A percentile compares a stretch with the other conserved stretches of the same genome.
phyloP scores from a whole-genome alignment of 2,113 vertebrate genomes.

The Chitala chitala region DNA sequence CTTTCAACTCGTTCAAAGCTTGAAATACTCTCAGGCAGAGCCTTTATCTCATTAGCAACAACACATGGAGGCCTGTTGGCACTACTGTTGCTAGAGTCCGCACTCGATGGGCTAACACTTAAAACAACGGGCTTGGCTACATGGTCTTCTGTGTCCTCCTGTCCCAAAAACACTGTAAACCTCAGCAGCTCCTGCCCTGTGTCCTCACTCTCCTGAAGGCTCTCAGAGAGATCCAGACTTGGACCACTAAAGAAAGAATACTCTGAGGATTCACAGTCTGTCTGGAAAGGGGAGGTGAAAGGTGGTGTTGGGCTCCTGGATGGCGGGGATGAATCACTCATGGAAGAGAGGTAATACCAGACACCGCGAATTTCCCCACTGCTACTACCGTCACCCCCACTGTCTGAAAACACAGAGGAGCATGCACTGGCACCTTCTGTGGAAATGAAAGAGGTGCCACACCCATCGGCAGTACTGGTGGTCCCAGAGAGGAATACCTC shows the following conservation, averaged over 20 bases:
- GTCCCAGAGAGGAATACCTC: slow-evolving; percentile 33
- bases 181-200: neutral
- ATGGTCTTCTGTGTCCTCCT: neutral
- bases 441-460: neutral
- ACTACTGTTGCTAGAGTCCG: neutral
- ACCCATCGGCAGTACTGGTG: neutral
- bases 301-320: slow-evolving; percentile 30
- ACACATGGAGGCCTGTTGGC: neutral
- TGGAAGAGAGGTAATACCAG: slow-evolving; percentile 39
- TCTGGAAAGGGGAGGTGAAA: slow-evolving; percentile 9
- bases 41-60: neutral
- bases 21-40: neutral
- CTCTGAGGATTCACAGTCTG: neutral
- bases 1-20: neutral
- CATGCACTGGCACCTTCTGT: neutral
- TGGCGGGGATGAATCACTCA: slow-evolving; percentile 20
- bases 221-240: slow-evolving; percentile 15
- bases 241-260: slow-evolving; percentile 12
- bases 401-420: slow-evolving; percentile 2
- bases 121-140: neutral
- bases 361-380: slow-evolving; percentile 39
- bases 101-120: neutral
- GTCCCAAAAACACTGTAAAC: neutral
- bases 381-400: slow-evolving; percentile 8
- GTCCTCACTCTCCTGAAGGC: neutral